Conservation (phyloP, 1,140 invertebrate species). For the Hycleus phaleratus region DNA sequence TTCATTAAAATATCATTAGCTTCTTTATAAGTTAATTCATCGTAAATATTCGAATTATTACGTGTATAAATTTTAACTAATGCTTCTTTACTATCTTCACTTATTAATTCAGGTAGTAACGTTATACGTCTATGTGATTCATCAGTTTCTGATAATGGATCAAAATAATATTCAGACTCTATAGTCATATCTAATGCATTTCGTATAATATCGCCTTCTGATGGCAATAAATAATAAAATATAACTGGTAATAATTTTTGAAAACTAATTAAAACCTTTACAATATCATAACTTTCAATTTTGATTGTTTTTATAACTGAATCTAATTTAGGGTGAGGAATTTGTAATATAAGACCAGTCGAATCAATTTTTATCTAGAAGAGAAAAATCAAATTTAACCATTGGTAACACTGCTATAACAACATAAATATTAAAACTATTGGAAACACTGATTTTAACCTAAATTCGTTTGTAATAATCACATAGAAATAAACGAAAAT, state of each 20-base stretch:
- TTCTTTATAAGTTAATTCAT: conserved; percentile 64
- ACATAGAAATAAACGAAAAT: too few relatives aligned
- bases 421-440: too few relatives aligned
- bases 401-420: not conserved
- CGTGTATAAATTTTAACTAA: conserved; percentile 57
- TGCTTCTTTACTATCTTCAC: conserved; percentile 54
- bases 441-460: too few relatives aligned
- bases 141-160: conserved; percentile 48
- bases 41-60: conserved; percentile 43
- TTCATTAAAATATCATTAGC: conserved; percentile 74
- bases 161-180: conserved; percentile 50
- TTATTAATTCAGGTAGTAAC: conserved; percentile 61
- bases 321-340: conserved; percentile 56
- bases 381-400: conserved; percentile 1
- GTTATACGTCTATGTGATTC: conserved; percentile 69
- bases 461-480: too few relatives aligned
- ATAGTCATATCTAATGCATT: conserved; percentile 60
- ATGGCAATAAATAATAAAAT: conserved; percentile 65
- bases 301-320: conserved; percentile 49
- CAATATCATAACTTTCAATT: conserved; percentile 56
- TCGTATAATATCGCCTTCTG: conserved; percentile 58
- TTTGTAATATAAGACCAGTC: conserved; percentile 57
- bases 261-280: conserved; percentile 67
- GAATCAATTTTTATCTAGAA: conserved; percentile 53
- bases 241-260: conserved; percentile 63